phyloP scores from a whole-genome alignment of 2,888 invertebrate species.

The Oscheius sp. region DNA sequence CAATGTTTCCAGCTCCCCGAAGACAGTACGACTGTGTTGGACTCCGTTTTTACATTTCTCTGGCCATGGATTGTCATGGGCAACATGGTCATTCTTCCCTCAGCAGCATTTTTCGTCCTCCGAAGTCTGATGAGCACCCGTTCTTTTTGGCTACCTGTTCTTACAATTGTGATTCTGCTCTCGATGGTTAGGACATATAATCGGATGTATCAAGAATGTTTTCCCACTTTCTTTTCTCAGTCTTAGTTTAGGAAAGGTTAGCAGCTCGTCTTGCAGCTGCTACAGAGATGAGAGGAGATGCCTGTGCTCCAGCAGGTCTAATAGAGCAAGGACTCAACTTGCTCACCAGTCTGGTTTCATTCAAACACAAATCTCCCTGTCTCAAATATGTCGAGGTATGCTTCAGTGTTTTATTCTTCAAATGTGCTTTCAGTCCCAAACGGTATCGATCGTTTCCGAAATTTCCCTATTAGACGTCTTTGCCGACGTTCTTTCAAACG shows the following conservation, averaged over 20 bases:
- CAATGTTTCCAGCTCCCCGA: conserved; percentile 21
- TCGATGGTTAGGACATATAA: conserved; percentile 37
- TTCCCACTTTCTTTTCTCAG: neutral
- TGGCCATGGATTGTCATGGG: conserved; percentile 36
- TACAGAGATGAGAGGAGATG: conserved; percentile 33
- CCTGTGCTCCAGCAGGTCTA: conserved; percentile 35
- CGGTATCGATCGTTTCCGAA: conserved; percentile 30
- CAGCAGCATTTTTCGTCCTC: conserved; percentile 31
- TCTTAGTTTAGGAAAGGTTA: conserved; percentile 19
- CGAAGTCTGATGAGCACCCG: conserved; percentile 36
- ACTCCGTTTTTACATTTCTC: conserved; percentile 6
- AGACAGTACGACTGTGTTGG: conserved; percentile 10
- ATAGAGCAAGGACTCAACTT: conserved; percentile 34
- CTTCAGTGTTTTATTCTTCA: neutral
- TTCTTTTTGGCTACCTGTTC: conserved; percentile 25
- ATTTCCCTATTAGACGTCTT: conserved; percentile 34
- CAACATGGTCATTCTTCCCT: conserved; percentile 28
- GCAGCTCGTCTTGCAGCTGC: conserved; percentile 31
- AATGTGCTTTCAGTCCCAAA: conserved; percentile 35
- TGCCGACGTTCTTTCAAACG: conserved; percentile 35
- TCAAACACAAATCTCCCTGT: conserved; percentile 36
- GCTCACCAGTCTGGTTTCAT: conserved; percentile 26
- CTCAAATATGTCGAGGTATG: conserved; percentile 34
- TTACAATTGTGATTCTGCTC: conserved; percentile 24
- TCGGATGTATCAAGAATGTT: conserved; percentile 30